Evolutionary conservation across 92 coral and sea anemone species (phyloP), one percentile per base, ranked within the genome.

Genomic region (Siderastrea radians): DNA sequence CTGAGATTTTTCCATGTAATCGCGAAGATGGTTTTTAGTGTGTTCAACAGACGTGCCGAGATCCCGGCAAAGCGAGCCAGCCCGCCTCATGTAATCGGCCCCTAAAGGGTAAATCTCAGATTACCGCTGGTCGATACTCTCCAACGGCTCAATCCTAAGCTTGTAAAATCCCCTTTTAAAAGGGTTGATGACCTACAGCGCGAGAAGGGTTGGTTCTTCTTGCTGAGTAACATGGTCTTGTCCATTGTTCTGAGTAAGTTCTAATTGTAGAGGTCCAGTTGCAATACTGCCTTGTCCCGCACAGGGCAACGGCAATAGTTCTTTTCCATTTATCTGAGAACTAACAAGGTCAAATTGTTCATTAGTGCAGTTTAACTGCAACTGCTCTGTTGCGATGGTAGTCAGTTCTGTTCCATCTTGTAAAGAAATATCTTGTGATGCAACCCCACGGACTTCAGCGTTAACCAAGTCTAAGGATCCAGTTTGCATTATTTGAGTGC

Each of bases 341-440:
- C 44, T 70, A 8, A 47, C 86, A 70, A 72, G 3, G 38, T 57
- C 57, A 57, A 70, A 74, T 57, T 45, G 86, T 15, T 71, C 86
- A 69, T 26, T 69, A 48, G 78, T 71, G 57, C 69, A 82, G 78
- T 59, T 71, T 4, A 82, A 19, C 12, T 82, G 68, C 57, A 82
- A 59, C 26, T 82, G 70, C 9, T 70, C 78, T 17, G 68, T 1
- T 66, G 84, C 52, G n/a, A 80, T 68, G 44, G 84, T 80, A 6
- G 75, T 67, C 15, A 80, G 75, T 44, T 53, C 84, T 80, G 75
- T 45, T 54, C 45, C 75, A 67, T 19, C 62, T 43, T 53, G 10
- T 15, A 72, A 68, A 11, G 75, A 45, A 45, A 82, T 17, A 1
- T 71, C 58, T 57, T 47, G 66, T 15, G 51, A 13, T 8, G 17